Base-by-base conservation (phyloP, 2,888 invertebrate genomes). In the Amphipyra berbera region DNA sequence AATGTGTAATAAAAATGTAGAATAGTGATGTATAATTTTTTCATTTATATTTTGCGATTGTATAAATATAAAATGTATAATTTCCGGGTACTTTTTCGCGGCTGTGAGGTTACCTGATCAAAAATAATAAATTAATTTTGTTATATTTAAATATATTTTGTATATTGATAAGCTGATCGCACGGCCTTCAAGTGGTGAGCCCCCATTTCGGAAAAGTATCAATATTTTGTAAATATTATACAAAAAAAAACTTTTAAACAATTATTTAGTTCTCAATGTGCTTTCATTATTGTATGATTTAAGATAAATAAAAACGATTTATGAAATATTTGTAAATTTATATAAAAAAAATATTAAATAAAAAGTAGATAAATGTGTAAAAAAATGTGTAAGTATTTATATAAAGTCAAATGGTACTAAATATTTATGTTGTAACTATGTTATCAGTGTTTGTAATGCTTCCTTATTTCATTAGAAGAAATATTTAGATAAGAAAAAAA, bases 151-250 rank as follows among this genome's bases (percentile, higher is more conserved):
- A 67, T 60, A 61, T 68, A 63, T 79, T 68, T 77, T 73, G 49
- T 76, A 76, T 65, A 77, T 72, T 75, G 87, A 91, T 91, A 69
- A 82, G 88, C 88, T 93, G 71, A 79, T 79, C 73, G 60, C 85
- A 82, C 73, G 72, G 90, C 86, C 90, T 79, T 58, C 59, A 84
- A 90, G 92, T 92, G 93, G 90, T 68, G 94, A 94, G 94, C 94
- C 94, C 94, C 89, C 93, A 92, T 93, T 93, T 86, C 82, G 81
- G 73, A 88, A 90, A 91, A 90, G 91, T 91, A 90, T 87, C 82
- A 71, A 61, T 62, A 68, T 54, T 61, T 61, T 84, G 81, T 81
- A 81, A 75, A 83, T 83, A 79, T 66, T 76, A 70, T 56, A n/a
- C n/a, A n/a, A 70, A 58, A 55, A 73, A 56, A 65, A 45, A 68